Percentiles rank a stretch among this genome's conserved stretches.
These are phyloP conservation scores for Rhinatrema bivittatum DNA, from an alignment of 2,797 vertebrate species.

Conservation along the genomic window DNA sequence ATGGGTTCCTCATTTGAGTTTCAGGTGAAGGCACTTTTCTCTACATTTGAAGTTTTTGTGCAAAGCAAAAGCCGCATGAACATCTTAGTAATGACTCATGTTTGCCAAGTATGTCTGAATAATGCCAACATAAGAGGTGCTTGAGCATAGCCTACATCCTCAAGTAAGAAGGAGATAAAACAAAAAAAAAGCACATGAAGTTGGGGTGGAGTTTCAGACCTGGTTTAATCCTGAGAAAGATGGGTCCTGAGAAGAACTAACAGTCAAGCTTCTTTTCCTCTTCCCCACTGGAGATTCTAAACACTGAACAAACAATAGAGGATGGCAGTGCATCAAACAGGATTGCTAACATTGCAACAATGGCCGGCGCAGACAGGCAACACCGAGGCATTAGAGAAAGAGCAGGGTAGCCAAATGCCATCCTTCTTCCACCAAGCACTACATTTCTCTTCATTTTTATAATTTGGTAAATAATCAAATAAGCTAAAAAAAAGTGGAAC, in stretches of 20 bases:
- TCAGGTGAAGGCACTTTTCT: no score
- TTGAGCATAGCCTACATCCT: slow-evolving; percentile 66
- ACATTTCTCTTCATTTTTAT: slow-evolving; percentile 49
- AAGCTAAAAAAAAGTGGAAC: slow-evolving; percentile 43
- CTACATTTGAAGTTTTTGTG: no score
- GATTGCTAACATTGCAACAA: slow-evolving; percentile 87
- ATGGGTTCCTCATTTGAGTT: no score
- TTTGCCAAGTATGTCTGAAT: slow-evolving; percentile 89
- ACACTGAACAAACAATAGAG: slow-evolving; percentile 99
- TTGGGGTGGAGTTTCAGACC: slow-evolving; percentile 93
- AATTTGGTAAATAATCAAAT: slow-evolving; percentile 28
- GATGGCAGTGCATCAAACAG: slow-evolving; percentile 99
- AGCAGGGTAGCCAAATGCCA: slow-evolving; percentile 79
- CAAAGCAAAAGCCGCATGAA: no score
- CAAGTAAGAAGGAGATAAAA: slow-evolving; percentile 39
- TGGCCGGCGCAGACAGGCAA: slow-evolving; percentile 93
- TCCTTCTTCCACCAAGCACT: slow-evolving; percentile 77
- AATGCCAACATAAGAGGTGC: slow-evolving; percentile 80
- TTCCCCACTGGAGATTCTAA: slow-evolving; percentile 99
- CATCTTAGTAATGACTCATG: slow-evolving; percentile 71
- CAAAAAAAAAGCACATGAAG: slow-evolving; percentile 64
- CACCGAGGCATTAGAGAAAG: slow-evolving; percentile 83
- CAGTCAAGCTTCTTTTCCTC: slow-evolving; percentile 99
- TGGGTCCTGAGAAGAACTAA: slow-evolving; percentile 99
- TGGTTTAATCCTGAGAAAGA: slow-evolving; percentile 99